These are phyloP conservation scores for Heliothis peltigera DNA, from an alignment of 2,888 invertebrate genomes.

Conservation along the genomic window DNA sequence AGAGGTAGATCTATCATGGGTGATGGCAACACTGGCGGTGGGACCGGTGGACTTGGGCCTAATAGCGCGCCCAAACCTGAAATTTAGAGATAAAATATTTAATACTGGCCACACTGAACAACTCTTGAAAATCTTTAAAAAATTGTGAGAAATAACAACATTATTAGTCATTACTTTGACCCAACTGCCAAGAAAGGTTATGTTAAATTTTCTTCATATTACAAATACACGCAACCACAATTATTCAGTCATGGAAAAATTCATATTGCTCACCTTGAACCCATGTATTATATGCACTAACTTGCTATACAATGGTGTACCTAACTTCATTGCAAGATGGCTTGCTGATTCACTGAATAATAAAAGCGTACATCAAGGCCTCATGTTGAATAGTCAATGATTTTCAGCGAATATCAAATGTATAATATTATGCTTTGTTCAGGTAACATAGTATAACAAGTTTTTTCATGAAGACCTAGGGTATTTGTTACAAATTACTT, in stretches of 20 bases:
- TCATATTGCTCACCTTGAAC: slow-evolving; percentile 28
- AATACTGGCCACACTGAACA: slow-evolving; percentile 2
- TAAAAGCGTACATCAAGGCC: slow-evolving; percentile 30
- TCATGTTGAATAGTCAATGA: slow-evolving; percentile 37
- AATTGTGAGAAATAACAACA: too few relatives aligned
- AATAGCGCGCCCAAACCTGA: slow-evolving; percentile 80
- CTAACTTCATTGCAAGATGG: slow-evolving; percentile 11
- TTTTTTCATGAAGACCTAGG: neutral
- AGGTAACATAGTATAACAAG: neutral
- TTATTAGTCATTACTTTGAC: too few relatives aligned
- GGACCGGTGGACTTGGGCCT: slow-evolving; percentile 81
- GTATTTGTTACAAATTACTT: too few relatives aligned
- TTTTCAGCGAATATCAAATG: slow-evolving; percentile 18
- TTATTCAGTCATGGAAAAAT: slow-evolving; percentile 11
- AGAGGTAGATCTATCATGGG: slow-evolving; percentile 84
- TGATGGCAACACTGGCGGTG: slow-evolving; percentile 82
- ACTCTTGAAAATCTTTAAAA: neutral
- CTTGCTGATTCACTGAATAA: slow-evolving; percentile 36
- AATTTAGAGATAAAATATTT: slow-evolving; percentile 27
- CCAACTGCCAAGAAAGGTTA: too few relatives aligned
- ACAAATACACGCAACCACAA: neutral
- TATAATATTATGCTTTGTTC: slow-evolving; percentile 7
- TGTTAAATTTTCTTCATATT: too few relatives aligned
- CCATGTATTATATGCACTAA: neutral
- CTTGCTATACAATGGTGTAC: neutral